Evolutionary conservation across 1,140 invertebrate genomes (phyloP).

Genomic region (Charaxes varanes): DNA sequence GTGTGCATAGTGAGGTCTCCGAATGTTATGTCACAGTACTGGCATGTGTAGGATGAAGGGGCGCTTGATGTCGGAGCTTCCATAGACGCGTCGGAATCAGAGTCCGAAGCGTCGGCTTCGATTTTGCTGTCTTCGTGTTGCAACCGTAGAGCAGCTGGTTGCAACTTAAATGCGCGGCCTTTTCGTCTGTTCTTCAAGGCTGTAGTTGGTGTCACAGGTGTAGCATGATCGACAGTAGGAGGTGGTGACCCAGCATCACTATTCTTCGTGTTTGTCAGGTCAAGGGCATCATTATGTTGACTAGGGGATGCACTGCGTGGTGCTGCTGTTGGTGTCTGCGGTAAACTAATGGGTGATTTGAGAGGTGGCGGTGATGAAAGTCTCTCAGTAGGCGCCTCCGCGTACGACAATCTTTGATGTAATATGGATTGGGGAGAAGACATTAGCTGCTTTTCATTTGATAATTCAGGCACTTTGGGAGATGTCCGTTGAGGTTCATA

Average conservation of each 20-base stretch:
- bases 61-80: conserved; percentile 27
- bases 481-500: conserved; percentile 47
- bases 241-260: conserved; percentile 54
- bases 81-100: conserved; percentile 54
- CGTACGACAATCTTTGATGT: conserved; percentile 50
- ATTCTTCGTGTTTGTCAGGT: conserved; percentile 74
- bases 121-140: conserved; percentile 63
- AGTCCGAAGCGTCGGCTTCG: conserved; percentile 53
- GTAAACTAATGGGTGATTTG: conserved; percentile 48
- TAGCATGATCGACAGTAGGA: conserved; percentile 27
- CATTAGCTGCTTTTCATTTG: conserved; percentile 28
- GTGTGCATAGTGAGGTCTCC: conserved; percentile 93
- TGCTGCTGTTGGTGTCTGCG: conserved; percentile 41
- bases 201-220: conserved; percentile 54
- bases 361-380: conserved; percentile 32
- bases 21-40: conserved; percentile 93
- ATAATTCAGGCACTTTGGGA: conserved; percentile 28
- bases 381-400: conserved; percentile 30
- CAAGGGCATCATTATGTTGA: conserved; percentile 67
- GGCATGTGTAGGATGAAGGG: conserved; percentile 78
- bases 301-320: conserved; percentile 35
- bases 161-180: conserved; percentile 85
- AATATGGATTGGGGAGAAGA: conserved; percentile 46
- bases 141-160: conserved; percentile 73
- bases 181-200: conserved; percentile 82